Evolutionary conservation across 2,888 invertebrate species (phyloP).

Genomic region (Melolontha melolontha): DNA sequence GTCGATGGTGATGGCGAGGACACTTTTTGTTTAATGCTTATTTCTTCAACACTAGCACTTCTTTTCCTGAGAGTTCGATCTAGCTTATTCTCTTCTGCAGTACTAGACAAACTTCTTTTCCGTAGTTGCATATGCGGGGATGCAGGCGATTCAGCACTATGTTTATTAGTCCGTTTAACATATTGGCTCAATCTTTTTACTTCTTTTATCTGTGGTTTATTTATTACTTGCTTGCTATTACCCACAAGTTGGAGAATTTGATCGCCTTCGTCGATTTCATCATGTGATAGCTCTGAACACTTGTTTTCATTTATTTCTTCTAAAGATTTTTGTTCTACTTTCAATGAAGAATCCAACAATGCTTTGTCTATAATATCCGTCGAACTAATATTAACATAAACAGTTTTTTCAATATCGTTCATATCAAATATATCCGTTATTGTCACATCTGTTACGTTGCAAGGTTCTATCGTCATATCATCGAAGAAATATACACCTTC

Average conservation of each 20-base stretch:
- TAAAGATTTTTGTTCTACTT: neutral
- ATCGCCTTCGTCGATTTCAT: neutral
- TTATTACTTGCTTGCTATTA: neutral
- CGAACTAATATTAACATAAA: neutral
- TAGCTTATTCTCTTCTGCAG: neutral
- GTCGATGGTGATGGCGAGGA: too few species aligned
- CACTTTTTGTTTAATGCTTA: neutral
- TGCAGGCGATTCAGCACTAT: neutral
- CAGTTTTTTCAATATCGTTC: constrained; percentile 1
- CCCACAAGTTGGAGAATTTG: neutral
- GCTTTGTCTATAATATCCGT: constrained; percentile 14
- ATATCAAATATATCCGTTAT: neutral
- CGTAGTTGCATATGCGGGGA: constrained; percentile 15
- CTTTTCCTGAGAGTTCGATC: constrained; percentile 9
- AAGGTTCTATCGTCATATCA: constrained; percentile 2
- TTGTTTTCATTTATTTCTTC: neutral
- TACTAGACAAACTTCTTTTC: constrained; percentile 17
- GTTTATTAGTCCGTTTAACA: neutral
- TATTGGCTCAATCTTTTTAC: neutral
- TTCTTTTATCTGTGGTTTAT: neutral
- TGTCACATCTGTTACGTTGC: constrained; percentile 9
- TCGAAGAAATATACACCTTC: neutral
- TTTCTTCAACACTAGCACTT: constrained; percentile 16
- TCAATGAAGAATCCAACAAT: neutral
- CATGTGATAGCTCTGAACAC: neutral